Conservation (phyloP, 2,797 vertebrate species). For the Margarornis squamiger region DNA sequence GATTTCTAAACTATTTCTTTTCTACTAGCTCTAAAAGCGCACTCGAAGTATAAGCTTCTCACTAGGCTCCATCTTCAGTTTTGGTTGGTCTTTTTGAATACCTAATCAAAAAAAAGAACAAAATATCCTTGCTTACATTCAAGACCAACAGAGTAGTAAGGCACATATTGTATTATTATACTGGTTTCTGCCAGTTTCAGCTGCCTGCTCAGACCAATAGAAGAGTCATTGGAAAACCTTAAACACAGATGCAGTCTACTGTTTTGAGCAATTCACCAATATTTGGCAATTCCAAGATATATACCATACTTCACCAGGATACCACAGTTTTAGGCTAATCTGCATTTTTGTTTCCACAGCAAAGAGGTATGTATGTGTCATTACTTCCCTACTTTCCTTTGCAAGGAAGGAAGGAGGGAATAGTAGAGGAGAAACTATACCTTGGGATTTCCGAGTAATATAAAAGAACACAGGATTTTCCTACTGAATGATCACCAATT, state of each 20-base stretch:
- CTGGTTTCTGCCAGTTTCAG: background rate
- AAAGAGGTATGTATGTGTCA: background rate
- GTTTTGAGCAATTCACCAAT: background rate
- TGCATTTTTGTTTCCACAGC: background rate
- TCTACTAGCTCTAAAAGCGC: background rate
- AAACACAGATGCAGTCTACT: background rate
- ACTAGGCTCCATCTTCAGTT: background rate
- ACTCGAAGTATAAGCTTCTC: background rate
- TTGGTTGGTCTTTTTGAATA: background rate
- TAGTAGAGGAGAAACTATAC: background rate
- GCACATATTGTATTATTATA: background rate
- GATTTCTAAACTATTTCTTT: background rate
- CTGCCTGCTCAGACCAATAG: background rate
- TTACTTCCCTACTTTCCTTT: background rate
- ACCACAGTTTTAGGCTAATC: background rate
- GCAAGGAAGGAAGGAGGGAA: background rate
- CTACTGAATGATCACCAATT: background rate
- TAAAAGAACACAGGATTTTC: background rate
- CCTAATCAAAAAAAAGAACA: background rate
- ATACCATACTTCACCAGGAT: background rate
- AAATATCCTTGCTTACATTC: background rate
- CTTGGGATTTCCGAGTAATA: background rate
- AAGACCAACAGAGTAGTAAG: background rate
- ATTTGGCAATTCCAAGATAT: background rate
- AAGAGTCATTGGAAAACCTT: background rate